Evolutionary conservation across 2,113 vertebrate genomes (phyloP).

Genomic region (Ammospiza caudacuta): DNA sequence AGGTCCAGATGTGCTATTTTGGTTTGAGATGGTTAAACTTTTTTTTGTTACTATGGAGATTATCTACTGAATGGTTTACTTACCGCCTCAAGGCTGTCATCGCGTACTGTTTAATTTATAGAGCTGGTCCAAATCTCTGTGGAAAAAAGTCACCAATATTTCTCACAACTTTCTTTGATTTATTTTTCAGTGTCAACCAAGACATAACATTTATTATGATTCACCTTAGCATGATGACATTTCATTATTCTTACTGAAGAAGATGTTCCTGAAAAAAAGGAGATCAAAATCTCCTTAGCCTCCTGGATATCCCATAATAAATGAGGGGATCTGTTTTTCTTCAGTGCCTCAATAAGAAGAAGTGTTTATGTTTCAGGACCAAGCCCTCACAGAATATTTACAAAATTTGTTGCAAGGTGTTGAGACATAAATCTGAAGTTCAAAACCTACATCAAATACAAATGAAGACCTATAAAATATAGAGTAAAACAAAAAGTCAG

Average conservation of each 20-base stretch:
- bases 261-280: slow-evolving; percentile 79
- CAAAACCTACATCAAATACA: slow-evolving; percentile 80
- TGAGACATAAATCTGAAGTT: slow-evolving; percentile 80
- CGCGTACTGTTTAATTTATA: slow-evolving; percentile 88
- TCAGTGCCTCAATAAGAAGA: slow-evolving; percentile 80
- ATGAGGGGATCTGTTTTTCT: slow-evolving; percentile 82
- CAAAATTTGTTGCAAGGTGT: slow-evolving; percentile 84
- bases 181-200: slow-evolving; percentile 84
- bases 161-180: slow-evolving; percentile 83
- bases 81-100: slow-evolving; percentile 83
- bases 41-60: slow-evolving; percentile 90
- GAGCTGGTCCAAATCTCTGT: slow-evolving; percentile 79
- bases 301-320: slow-evolving; percentile 76
- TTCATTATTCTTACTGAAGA: slow-evolving; percentile 86
- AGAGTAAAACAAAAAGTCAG: slow-evolving; percentile 73
- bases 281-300: slow-evolving; percentile 79
- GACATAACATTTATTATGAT: slow-evolving; percentile 90
- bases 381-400: slow-evolving; percentile 83
- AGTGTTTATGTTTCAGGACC: slow-evolving; percentile 77
- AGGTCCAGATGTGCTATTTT: slow-evolving; percentile 75
- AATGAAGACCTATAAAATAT: slow-evolving; percentile 67
- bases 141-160: slow-evolving; percentile 81
- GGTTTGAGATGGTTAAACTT: slow-evolving; percentile 82
- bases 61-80: slow-evolving; percentile 86
- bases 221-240: slow-evolving; percentile 88